A percentile compares a stretch with the other conserved stretches of the same genome.
These are phyloP conservation scores for Menura novaehollandiae DNA, from an alignment of 2,113 vertebrate species.

Conservation along the genomic window DNA sequence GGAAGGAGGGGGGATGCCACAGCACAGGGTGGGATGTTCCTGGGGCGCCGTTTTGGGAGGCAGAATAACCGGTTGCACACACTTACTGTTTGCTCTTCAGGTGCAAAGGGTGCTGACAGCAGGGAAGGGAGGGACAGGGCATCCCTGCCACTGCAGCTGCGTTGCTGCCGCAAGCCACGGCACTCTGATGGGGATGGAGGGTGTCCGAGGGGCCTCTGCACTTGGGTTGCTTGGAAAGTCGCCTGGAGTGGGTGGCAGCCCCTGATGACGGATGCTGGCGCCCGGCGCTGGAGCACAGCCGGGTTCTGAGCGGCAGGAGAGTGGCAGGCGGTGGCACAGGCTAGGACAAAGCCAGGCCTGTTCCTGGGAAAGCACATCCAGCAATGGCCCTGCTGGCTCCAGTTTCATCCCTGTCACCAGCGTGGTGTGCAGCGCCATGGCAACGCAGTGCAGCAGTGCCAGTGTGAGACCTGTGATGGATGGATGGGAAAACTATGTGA, in stretches of 20 bases:
- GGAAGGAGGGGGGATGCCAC: not conserved
- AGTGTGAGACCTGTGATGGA: not conserved
- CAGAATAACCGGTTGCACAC: rapidly evolving
- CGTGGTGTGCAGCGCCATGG: not conserved
- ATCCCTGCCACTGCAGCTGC: rapidly evolving
- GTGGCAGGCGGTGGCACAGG: not conserved
- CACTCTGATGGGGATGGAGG: not conserved
- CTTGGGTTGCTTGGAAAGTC: not conserved
- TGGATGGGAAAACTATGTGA: not conserved
- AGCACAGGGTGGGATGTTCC: not conserved
- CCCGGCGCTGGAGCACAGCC: not conserved
- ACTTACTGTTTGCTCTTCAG: not conserved
- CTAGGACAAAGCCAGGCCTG: not conserved
- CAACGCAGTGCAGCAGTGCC: not conserved
- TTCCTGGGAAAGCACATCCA: not conserved
- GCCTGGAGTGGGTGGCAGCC: rapidly evolving
- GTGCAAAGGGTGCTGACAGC: not conserved
- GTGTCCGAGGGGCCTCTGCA: rapidly evolving
- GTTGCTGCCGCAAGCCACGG: rapidly evolving
- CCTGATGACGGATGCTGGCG: rapidly evolving
- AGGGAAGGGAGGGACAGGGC: not conserved
- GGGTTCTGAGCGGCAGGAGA: not conserved
- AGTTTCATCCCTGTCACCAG: not conserved
- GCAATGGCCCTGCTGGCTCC: not conserved
- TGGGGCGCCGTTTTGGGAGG: not conserved